Percentiles rank a stretch among this genome's conserved stretches.
Evolutionary conservation across 2,113 vertebrate species (phyloP).

Genomic region (Hiodon tergisus): DNA sequence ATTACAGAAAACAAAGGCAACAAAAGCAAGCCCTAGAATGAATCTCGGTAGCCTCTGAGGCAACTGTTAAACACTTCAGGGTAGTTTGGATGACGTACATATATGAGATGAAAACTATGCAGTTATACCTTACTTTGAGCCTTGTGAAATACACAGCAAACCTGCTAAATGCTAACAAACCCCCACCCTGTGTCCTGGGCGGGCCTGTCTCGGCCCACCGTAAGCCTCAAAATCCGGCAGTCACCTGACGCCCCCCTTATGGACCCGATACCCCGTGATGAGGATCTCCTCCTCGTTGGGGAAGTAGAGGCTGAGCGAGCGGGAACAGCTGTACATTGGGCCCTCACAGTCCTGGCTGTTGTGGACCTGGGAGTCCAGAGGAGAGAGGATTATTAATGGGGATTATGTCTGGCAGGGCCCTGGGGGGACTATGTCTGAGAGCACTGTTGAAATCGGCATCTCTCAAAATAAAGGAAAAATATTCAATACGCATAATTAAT

Average conservation of each 20-base stretch:
- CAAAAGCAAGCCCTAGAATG: constrained; percentile 10
- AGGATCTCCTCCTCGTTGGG: constrained; percentile 88
- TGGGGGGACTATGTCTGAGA: neutral
- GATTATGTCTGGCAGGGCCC: constrained; percentile 2
- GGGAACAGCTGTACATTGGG: constrained; percentile 80
- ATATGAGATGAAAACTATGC: neutral
- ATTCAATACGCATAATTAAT: neutral
- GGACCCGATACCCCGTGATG: constrained; percentile 87
- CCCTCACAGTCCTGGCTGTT: constrained; percentile 81
- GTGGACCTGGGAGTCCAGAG: constrained; percentile 69
- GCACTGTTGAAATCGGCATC: neutral
- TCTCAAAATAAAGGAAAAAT: neutral
- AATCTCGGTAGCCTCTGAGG: too few relatives aligned
- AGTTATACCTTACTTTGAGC: neutral
- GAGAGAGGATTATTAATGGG: constrained; percentile 12
- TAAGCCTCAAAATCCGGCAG: neutral
- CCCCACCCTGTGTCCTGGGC: too few relatives aligned
- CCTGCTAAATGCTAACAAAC: neutral
- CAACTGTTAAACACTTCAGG: neutral
- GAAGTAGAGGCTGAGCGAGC: constrained; percentile 89
- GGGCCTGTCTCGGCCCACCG: neutral
- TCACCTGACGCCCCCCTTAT: constrained; percentile 80
- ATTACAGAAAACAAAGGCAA: neutral
- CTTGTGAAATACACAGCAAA: neutral
- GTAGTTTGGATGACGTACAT: neutral